Percentiles rank a stretch among this genome's conserved stretches.
Conservation (phyloP, 1,140 invertebrate genomes). For the Goniozus legneri region DNA sequence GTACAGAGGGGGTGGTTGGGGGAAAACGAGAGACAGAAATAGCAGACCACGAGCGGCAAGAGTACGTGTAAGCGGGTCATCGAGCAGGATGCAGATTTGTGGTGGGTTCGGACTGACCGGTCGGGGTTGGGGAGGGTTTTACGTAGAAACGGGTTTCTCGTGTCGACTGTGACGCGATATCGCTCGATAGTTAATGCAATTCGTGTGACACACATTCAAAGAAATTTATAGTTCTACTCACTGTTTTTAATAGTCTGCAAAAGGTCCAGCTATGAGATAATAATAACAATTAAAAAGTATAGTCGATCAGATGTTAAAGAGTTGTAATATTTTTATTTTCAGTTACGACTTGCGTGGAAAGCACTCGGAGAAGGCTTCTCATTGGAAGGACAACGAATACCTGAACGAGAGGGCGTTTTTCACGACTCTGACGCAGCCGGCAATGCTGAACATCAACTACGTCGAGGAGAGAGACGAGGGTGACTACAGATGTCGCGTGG, state of each 20-base stretch:
- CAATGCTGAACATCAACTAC: constrained; percentile 62
- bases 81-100: too few species aligned
- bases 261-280: too few species aligned
- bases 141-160: neutral
- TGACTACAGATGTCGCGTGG: constrained; percentile 74
- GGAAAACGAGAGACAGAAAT: too few species aligned
- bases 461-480: constrained; percentile 68
- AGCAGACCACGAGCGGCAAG: too few species aligned
- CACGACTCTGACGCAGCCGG: constrained; percentile 55
- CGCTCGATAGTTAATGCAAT: neutral
- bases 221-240: neutral
- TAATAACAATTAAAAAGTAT: neutral
- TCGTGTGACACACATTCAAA: neutral
- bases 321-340: constrained; percentile 32
- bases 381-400: constrained; percentile 60
- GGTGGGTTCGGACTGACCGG: too few species aligned
- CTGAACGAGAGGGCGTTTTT: constrained; percentile 60
- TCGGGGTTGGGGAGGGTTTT: too few species aligned
- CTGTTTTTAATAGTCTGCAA: neutral
- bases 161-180: neutral
- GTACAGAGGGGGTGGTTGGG: too few species aligned
- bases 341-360: constrained; percentile 63
- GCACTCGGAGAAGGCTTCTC: constrained; percentile 54
- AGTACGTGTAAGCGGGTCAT: too few species aligned
- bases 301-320: neutral